phyloP scores from a whole-genome alignment of 2,888 invertebrate species.

The Hirtodrosophila trivittata region DNA sequence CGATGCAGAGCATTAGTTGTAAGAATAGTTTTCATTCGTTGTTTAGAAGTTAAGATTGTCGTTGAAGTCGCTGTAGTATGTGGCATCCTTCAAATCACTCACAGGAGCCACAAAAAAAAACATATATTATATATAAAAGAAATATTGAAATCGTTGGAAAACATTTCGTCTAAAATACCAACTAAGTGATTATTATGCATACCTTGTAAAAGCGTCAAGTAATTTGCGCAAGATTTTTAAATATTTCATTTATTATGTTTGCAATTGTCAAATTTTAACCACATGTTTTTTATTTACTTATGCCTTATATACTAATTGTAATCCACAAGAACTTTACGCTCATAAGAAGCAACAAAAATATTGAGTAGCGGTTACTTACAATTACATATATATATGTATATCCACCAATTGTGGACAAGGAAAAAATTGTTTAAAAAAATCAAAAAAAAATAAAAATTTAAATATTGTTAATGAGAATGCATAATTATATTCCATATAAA shows the following conservation, averaged over 20 bases:
- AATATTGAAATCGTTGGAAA: slow-evolving; percentile 23
- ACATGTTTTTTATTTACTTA: slow-evolving; percentile 52
- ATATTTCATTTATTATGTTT: slow-evolving; percentile 58
- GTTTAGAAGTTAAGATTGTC: slow-evolving; percentile 57
- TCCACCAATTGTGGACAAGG: slow-evolving; percentile 39
- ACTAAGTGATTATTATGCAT: slow-evolving; percentile 48
- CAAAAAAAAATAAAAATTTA: slow-evolving; percentile 34
- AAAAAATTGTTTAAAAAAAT: slow-evolving; percentile 58
- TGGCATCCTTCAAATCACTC: slow-evolving; percentile 13
- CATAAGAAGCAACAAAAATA: no score
- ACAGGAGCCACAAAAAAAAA: slow-evolving; percentile 35
- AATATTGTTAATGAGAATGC: slow-evolving; percentile 50
- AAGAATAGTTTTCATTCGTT: slow-evolving; percentile 26
- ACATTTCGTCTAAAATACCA: no score
- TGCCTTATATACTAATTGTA: slow-evolving; percentile 58
- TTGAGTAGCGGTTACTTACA: slow-evolving; percentile 35
- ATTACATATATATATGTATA: slow-evolving; percentile 43
- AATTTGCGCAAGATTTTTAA: slow-evolving; percentile 16
- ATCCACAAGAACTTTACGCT: slow-evolving; percentile 29
- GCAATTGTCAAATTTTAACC: slow-evolving; percentile 47
- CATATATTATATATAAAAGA: slow-evolving; percentile 3
- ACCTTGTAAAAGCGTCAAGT: no score
- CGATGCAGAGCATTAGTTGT: slow-evolving; percentile 42
- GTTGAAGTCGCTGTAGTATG: slow-evolving; percentile 51
- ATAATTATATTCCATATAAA: slow-evolving; percentile 53